These are phyloP conservation scores for Rhyacophila evoluta DNA, from an alignment of 2,888 invertebrate species.

Conservation along the genomic window DNA sequence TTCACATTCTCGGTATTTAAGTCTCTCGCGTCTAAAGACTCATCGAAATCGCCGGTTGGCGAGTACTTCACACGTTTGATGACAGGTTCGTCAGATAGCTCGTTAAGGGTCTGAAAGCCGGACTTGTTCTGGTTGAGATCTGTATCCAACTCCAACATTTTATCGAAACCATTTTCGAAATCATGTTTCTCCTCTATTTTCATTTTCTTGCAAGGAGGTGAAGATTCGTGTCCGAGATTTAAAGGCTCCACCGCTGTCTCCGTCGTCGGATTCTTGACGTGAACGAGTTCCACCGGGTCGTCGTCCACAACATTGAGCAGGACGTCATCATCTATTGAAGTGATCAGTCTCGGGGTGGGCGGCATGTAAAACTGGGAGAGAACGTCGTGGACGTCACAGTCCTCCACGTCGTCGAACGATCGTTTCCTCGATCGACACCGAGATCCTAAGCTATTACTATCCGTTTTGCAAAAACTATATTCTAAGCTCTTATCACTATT, in stretches of 20 bases:
- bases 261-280: constrained; percentile 56
- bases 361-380: constrained; percentile 79
- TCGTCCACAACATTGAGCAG: constrained; percentile 59
- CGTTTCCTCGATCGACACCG: constrained; percentile 60
- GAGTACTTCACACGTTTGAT: constrained; percentile 55
- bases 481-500: constrained; percentile 48
- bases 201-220: constrained; percentile 56
- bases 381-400: constrained; percentile 77
- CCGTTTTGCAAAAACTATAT: constrained; percentile 44
- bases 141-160: constrained; percentile 57
- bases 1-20: constrained; percentile 46
- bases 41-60: constrained; percentile 52
- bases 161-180: constrained; percentile 52
- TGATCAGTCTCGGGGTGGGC: constrained; percentile 76
- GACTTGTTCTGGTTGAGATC: constrained; percentile 61
- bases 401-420: constrained; percentile 73
- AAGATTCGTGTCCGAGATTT: constrained; percentile 57
- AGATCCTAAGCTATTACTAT: constrained; percentile 36
- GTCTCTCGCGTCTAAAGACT: constrained; percentile 42
- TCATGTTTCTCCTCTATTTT: constrained; percentile 45
- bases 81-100: constrained; percentile 54
- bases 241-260: constrained; percentile 56
- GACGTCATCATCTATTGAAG: constrained; percentile 75
- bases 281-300: constrained; percentile 62
- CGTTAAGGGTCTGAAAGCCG: constrained; percentile 55